Conservation (phyloP, 2,797 vertebrate species). For the Lates japonicus region DNA sequence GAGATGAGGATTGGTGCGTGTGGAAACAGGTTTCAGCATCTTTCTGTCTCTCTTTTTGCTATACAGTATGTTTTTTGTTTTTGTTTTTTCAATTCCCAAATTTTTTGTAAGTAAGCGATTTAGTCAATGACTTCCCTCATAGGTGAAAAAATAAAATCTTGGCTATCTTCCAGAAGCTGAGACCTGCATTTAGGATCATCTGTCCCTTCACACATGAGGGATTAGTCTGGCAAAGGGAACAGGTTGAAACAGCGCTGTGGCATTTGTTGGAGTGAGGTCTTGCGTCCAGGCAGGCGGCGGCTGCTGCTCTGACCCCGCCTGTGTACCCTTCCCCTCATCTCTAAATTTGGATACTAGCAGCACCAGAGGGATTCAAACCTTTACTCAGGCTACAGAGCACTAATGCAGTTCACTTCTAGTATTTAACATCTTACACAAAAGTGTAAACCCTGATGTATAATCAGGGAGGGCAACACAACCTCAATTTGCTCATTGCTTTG, state of each 20-base stretch:
- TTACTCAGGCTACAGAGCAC: slow-evolving; percentile 10
- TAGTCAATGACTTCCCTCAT: slow-evolving; percentile 24
- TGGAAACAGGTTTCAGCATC: slow-evolving; percentile 13
- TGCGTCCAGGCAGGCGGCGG: slow-evolving; percentile 39
- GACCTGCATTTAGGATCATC: slow-evolving; percentile 67
- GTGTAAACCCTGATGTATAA: slow-evolving; percentile 45
- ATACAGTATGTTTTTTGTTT: not conserved
- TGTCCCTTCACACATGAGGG: slow-evolving; percentile 56
- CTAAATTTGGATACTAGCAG: slow-evolving; percentile 33
- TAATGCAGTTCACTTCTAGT: slow-evolving; percentile 10
- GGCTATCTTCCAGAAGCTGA: slow-evolving; percentile 55
- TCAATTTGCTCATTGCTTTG: slow-evolving; percentile 43
- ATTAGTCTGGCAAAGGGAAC: slow-evolving; percentile 70
- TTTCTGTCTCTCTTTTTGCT: slow-evolving; percentile 12
- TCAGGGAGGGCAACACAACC: slow-evolving; percentile 49
- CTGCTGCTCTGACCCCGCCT: slow-evolving; percentile 1
- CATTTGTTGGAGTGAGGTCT: slow-evolving; percentile 67
- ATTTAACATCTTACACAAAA: slow-evolving; percentile 26
- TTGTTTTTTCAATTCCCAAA: not conserved
- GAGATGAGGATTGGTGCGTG: slow-evolving; percentile 22
- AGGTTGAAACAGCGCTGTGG: slow-evolving; percentile 70
- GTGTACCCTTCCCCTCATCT: slow-evolving; percentile 38
- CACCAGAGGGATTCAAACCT: slow-evolving; percentile 38
- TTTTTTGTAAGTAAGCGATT: slow-evolving; percentile 11
- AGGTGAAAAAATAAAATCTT: slow-evolving; percentile 27